Conservation (phyloP, 2,888 invertebrate species). For the Opisthograptis luteolata region DNA sequence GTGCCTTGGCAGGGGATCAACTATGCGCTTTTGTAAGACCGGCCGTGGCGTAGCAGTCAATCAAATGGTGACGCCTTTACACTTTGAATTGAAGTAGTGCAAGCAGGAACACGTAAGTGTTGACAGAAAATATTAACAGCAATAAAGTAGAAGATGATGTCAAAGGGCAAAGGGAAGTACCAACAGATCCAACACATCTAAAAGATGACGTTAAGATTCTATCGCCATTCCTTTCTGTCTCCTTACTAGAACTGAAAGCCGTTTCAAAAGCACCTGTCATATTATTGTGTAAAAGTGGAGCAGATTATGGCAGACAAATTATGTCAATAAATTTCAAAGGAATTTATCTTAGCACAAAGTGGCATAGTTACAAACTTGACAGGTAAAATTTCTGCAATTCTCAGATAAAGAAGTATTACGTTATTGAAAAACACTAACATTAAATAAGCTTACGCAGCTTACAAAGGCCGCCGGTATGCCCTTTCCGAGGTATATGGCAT, state of each 20-base stretch:
- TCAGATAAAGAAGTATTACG: background rate
- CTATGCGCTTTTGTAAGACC: slow-evolving; percentile 29
- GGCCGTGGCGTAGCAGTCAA: slow-evolving; percentile 27
- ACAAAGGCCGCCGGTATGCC: background rate
- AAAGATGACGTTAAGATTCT: too few relatives aligned
- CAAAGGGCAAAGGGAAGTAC: background rate
- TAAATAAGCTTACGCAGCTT: background rate
- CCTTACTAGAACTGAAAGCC: too few relatives aligned
- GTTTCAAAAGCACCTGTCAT: too few relatives aligned
- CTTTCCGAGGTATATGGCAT: background rate
- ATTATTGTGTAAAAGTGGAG: too few relatives aligned
- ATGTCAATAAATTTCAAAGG: too few relatives aligned
- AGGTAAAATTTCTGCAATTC: background rate
- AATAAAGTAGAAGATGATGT: background rate
- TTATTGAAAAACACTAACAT: background rate
- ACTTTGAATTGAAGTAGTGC: background rate
- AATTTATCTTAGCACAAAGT: too few relatives aligned
- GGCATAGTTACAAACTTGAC: background rate
- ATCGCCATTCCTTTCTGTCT: too few relatives aligned
- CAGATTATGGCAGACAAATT: too few relatives aligned
- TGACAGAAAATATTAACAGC: background rate
- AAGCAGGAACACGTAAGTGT: background rate
- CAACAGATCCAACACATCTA: background rate
- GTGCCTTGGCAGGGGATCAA: slow-evolving; percentile 31
- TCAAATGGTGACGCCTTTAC: slow-evolving; percentile 20